A percentile compares a stretch with the other conserved stretches of the same genome.
These are phyloP conservation scores for Microctonus hyperodae DNA, from an alignment of 2,888 invertebrate genomes.

Conservation along the genomic window DNA sequence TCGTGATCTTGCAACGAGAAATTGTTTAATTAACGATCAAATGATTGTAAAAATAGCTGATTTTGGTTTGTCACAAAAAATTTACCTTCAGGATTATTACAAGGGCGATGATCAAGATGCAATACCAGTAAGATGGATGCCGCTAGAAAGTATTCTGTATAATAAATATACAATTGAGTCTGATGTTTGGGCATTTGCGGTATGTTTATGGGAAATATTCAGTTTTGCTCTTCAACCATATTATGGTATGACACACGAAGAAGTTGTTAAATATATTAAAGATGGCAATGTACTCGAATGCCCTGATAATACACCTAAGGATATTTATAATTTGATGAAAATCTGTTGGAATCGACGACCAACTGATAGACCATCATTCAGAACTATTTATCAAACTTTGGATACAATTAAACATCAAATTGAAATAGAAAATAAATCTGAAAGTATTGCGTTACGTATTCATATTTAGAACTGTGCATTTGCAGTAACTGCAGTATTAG, in stretches of 20 bases:
- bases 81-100: conserved; percentile 94
- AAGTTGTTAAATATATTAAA: conserved; percentile 93
- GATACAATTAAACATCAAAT: conserved; percentile 70
- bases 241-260: conserved; percentile 96
- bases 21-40: conserved; percentile 92
- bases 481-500: neutral
- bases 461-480: conserved; percentile 49
- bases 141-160: conserved; percentile 93
- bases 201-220: conserved; percentile 96
- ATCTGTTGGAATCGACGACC: conserved; percentile 93
- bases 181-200: conserved; percentile 97
- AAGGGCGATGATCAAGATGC: conserved; percentile 96
- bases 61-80: conserved; percentile 95
- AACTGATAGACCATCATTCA: conserved; percentile 84
- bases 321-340: conserved; percentile 91
- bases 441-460: conserved; percentile 56
- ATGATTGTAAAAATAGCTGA: conserved; percentile 98
- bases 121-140: conserved; percentile 98
- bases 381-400: conserved; percentile 79
- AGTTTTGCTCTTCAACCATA: conserved; percentile 96
- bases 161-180: conserved; percentile 96
- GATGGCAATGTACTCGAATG: conserved; percentile 90
- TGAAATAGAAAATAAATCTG: conserved; percentile 56
- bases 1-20: conserved; percentile 93
- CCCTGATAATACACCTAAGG: conserved; percentile 88